Evolutionary conservation across 2,113 vertebrate species (phyloP).

Genomic region (Nestor notabilis): DNA sequence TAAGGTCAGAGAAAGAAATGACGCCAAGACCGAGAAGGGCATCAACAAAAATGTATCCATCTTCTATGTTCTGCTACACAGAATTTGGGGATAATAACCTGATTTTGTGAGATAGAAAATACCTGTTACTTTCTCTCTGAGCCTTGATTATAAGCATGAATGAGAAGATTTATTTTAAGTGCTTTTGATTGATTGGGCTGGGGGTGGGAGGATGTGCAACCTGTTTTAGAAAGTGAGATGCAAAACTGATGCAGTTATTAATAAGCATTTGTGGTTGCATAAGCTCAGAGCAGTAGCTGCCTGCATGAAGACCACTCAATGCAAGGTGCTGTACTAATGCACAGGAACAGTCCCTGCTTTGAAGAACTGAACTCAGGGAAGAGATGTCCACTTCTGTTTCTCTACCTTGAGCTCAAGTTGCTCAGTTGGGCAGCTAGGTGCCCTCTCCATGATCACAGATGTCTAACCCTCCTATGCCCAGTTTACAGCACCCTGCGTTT

Average conservation of each 20-base stretch:
- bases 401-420: not conserved
- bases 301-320: not conserved
- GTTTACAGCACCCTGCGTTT: not conserved
- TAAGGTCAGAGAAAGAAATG: not conserved
- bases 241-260: constrained; percentile 45
- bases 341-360: not conserved
- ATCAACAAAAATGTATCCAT: not conserved
- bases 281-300: not conserved
- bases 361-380: not conserved
- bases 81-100: not conserved
- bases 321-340: not conserved
- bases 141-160: constrained; percentile 50
- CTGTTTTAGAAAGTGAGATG: constrained; percentile 16
- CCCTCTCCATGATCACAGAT: not conserved
- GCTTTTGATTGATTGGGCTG: constrained; percentile 46
- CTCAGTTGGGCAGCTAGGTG: not conserved
- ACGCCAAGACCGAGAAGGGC: not conserved
- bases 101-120: not conserved
- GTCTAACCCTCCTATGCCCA: not conserved
- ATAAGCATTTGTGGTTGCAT: constrained; percentile 33
- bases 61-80: not conserved
- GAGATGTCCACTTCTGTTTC: not conserved
- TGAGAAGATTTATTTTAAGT: constrained; percentile 57
- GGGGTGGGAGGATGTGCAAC: constrained; percentile 48
- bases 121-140: constrained; percentile 13